Evolutionary conservation across 2,888 invertebrate genomes (phyloP).

Genomic region (Clanis bilineata): DNA sequence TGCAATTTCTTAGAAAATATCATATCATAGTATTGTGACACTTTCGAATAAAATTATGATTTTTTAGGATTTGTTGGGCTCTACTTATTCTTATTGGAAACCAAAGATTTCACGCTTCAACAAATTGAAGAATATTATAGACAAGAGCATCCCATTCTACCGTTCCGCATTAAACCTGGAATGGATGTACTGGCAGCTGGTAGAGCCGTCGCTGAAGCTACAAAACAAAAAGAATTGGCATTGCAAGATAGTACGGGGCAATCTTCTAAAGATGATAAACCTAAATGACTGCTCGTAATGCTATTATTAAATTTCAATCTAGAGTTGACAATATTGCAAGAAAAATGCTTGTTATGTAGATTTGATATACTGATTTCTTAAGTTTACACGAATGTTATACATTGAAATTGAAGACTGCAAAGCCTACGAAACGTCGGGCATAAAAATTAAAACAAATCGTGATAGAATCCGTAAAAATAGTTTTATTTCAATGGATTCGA

Average conservation of each 20-base stretch:
- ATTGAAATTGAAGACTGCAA: too few species aligned
- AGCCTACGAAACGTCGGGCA: too few species aligned
- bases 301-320: neutral
- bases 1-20: too few species aligned
- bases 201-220: neutral
- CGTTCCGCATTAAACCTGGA: neutral
- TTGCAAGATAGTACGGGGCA: neutral
- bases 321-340: too few species aligned
- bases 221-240: neutral
- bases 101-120: slow-evolving; percentile 83
- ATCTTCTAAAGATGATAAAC: neutral
- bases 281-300: neutral
- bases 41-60: neutral
- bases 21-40: neutral
- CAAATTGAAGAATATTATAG: slow-evolving; percentile 86
- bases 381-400: too few species aligned
- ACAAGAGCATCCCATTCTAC: slow-evolving; percentile 56
- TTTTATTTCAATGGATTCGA: too few species aligned
- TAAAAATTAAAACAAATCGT: too few species aligned
- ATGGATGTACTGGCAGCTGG: neutral
- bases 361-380: too few species aligned
- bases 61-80: slow-evolving; percentile 75
- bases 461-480: too few species aligned
- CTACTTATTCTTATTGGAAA: slow-evolving; percentile 83
- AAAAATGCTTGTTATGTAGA: too few species aligned